Evolutionary conservation across 2,113 vertebrate species (phyloP), one percentile per base, ranked within the genome.

Genomic region (Panurus biarmicus): DNA sequence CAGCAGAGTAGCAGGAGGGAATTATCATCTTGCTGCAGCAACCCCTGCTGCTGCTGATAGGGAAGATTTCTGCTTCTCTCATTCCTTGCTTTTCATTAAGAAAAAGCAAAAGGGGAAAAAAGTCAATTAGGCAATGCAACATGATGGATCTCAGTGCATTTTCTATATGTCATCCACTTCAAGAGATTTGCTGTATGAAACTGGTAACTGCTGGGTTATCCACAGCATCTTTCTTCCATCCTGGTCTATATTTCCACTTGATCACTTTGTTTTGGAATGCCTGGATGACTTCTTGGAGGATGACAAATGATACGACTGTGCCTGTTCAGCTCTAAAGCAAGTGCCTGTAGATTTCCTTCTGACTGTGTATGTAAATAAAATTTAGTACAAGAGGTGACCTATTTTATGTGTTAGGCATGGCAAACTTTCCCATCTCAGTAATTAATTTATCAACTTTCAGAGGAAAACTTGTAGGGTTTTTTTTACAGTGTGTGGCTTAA

Each of bases 21-120:
- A 89, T 97, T 96, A 97, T 96, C 94, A 82, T 91, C 95, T 91
- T 94, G 69, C 69, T 95, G 81, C 96, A 96, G 93, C 93, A 96
- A 94, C 65, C 87, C 84, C 94, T 96, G 95, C 88, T 96, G 80
- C 74, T 75, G 67, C 67, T 90, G 96, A 96, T 96, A 96, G 95
- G 78, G 90, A 92, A 91, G 83, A 89, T 87, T 92, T 95, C 89
- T 92, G 95, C 89, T 89, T 70, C 54, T 86, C 23, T 78, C 78
- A 61, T 93, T 89, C 75, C 65, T 85, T 89, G 66, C 62, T 80
- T 91, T 89, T 69, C 85, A 56, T 73, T 73, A 92, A 88, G 12
- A 80, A 90, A 90, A 89, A 79, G 62, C 15, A 67, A 85, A 81
- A 81, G 14, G n/a, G 36, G 5, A 44, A 45, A 94, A 33, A 88